These are phyloP conservation scores for Aplysia californica DNA, from an alignment of 1,140 invertebrate species.

Conservation along the genomic window DNA sequence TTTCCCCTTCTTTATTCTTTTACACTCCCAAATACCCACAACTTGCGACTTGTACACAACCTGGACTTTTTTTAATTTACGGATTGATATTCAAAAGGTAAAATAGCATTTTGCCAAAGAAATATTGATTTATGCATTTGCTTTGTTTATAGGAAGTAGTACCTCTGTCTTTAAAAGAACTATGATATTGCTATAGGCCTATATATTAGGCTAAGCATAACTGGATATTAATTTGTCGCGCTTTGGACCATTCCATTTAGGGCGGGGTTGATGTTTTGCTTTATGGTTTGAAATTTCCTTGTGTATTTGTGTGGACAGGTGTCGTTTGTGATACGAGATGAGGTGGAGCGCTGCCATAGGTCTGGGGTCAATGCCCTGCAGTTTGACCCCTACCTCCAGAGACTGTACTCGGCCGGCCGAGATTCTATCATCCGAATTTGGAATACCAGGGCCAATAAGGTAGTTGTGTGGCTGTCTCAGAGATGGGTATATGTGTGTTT, in stretches of 20 bases:
- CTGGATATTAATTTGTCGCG: not conserved
- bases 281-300: not conserved
- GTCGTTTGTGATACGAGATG: conserved; percentile 97
- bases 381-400: conserved; percentile 86
- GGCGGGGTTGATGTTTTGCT: not conserved
- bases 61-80: no score
- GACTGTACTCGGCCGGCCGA: conserved; percentile 96
- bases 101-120: no score
- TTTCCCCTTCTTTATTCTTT: no score
- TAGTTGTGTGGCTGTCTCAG: no score
- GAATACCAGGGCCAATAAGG: conserved; percentile 73
- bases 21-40: no score
- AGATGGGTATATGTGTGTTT: no score
- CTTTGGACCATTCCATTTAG: not conserved
- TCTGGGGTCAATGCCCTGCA: conserved; percentile 97
- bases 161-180: not conserved
- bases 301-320: conserved; percentile 74
- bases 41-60: no score
- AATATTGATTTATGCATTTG: no score
- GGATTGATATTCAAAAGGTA: no score
- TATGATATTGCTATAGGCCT: not conserved
- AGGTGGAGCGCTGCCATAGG: conserved; percentile 92
- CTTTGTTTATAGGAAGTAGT: no score
- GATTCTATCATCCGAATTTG: conserved; percentile 99
- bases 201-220: not conserved